A percentile compares a stretch with the other conserved stretches of the same genome.
These are phyloP conservation scores for Crax fasciolata DNA, from an alignment of 2,797 vertebrate genomes.

Conservation along the genomic window DNA sequence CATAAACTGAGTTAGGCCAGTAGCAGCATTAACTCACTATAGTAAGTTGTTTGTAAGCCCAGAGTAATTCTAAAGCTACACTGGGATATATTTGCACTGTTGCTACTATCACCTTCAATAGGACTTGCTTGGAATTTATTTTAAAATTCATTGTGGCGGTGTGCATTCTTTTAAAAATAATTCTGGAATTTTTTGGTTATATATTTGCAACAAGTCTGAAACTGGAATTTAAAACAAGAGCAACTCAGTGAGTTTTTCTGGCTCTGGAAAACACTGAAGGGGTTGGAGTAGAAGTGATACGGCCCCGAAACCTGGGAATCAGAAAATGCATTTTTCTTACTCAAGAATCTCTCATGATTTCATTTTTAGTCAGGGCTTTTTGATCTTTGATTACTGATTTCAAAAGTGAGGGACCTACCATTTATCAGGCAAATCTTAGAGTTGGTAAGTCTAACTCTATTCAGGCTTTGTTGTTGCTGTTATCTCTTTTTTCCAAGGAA, in stretches of 20 bases:
- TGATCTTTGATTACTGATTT: not conserved
- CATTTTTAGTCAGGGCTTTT: not conserved
- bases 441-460: not conserved
- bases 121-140: not conserved
- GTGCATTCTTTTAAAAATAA: not conserved
- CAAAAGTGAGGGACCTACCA: not conserved
- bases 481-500: not conserved
- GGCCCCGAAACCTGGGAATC: not conserved
- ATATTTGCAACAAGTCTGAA: not conserved
- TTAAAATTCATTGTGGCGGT: not conserved
- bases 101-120: not conserved
- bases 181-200: not conserved
- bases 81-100: too few relatives aligned
- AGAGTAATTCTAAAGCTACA: not conserved
- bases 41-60: not conserved
- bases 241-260: not conserved
- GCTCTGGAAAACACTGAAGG: not conserved
- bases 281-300: not conserved
- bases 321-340: not conserved
- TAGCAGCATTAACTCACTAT: not conserved
- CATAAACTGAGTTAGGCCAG: not conserved
- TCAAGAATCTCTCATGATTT: not conserved
- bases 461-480: not conserved
- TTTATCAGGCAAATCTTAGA: not conserved
- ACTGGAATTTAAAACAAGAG: not conserved